These are phyloP conservation scores for Diarsia dahlii DNA, from an alignment of 2,888 invertebrate genomes.

Conservation along the genomic window DNA sequence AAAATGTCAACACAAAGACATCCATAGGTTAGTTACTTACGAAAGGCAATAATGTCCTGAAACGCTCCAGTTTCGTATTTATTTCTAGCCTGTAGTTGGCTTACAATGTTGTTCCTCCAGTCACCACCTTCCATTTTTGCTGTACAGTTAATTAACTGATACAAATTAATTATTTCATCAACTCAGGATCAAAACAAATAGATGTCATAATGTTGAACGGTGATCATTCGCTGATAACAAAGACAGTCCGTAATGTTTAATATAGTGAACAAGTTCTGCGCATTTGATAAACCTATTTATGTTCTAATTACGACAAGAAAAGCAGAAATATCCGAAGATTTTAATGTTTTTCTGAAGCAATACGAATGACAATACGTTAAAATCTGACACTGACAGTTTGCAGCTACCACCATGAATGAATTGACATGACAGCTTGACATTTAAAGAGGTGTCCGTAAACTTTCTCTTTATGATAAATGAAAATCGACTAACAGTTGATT, in stretches of 20 bases:
- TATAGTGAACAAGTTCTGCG: conserved; percentile 22
- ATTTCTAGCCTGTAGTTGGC: conserved; percentile 94
- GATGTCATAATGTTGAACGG: conserved; percentile 77
- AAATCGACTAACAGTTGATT: conserved; percentile 5
- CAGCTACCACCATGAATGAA: not conserved
- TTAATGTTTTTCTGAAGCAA: conserved; percentile 49
- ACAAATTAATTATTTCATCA: conserved; percentile 71
- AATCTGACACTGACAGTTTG: conserved; percentile 58
- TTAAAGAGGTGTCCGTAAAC: not conserved
- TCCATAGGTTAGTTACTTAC: conserved; percentile 92
- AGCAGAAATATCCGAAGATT: conserved; percentile 52
- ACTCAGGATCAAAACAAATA: conserved; percentile 85
- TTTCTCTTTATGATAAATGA: too few species aligned
- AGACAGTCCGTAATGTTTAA: conserved; percentile 9
- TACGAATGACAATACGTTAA: conserved; percentile 60
- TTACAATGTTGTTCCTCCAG: conserved; percentile 94
- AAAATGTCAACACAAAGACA: conserved; percentile 73
- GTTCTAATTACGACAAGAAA: conserved; percentile 37
- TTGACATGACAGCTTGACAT: conserved; percentile 2
- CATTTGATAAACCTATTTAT: conserved; percentile 28
- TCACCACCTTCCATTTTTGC: conserved; percentile 86
- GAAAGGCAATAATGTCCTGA: conserved; percentile 95
- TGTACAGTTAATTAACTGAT: conserved; percentile 64
- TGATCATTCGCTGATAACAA: conserved; percentile 31
- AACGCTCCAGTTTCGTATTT: conserved; percentile 94